Percentiles rank a stretch among this genome's conserved stretches.
Evolutionary conservation across 2,888 invertebrate species (phyloP).

Genomic region (Pyrrhia umbra): DNA sequence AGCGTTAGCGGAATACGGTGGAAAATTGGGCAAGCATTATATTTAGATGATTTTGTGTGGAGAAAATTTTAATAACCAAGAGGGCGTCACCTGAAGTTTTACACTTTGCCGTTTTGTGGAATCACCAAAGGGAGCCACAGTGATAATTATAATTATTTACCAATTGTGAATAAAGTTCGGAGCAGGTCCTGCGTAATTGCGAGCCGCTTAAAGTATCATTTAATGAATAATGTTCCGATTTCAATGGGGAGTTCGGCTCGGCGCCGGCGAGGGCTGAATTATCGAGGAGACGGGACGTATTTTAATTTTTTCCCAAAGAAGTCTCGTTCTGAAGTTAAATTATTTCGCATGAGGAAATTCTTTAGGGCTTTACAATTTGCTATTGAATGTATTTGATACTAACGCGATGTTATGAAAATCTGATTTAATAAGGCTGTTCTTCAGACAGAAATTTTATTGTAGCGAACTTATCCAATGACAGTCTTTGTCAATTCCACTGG

Average conservation of each 20-base stretch:
- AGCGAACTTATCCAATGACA: constrained; percentile 38
- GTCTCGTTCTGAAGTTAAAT: constrained; percentile 82
- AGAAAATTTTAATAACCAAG: constrained; percentile 87
- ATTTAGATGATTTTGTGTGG: constrained; percentile 74
- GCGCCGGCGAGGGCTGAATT: constrained; percentile 75
- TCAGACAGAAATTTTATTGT: constrained; percentile 41
- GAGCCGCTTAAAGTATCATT: constrained; percentile 85
- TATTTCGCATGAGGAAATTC: constrained; percentile 82
- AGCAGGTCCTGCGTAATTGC: constrained; percentile 81
- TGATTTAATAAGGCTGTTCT: constrained; percentile 67
- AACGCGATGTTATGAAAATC: constrained; percentile 72
- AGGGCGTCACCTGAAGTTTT: constrained; percentile 84
- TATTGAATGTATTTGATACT: constrained; percentile 74
- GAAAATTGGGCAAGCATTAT: constrained; percentile 66
- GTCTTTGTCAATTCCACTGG: constrained; percentile 49
- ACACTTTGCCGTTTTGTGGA: constrained; percentile 86
- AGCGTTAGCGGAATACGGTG: constrained; percentile 66
- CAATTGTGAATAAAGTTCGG: constrained; percentile 86
- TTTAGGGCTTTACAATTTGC: constrained; percentile 80
- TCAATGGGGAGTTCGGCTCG: constrained; percentile 75
- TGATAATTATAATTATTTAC: constrained; percentile 90
- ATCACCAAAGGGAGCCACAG: constrained; percentile 83
- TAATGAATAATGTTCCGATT: constrained; percentile 83
- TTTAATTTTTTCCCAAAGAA: constrained; percentile 79
- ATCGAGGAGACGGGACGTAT: constrained; percentile 74